Evolutionary conservation across 2,113 vertebrate species (phyloP).

Genomic region (human): GRCh38 chr16:65145001-65145500

Average conservation of each 20-base stretch:
- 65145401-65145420: conserved; percentile 27
- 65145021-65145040: conserved; percentile 74
- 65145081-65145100: conserved; percentile 79
- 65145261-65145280: conserved; percentile 59
- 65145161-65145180: conserved; percentile 62
- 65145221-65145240: conserved; percentile 32
- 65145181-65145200: conserved; percentile 6
- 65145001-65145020: conserved; percentile 35
- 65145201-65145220: neutral
- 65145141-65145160: conserved; percentile 50
- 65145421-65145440: neutral
- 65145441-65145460: neutral
- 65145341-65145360: conserved; percentile 58
- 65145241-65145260: conserved; percentile 61
- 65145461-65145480: neutral
- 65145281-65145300: conserved; percentile 23
- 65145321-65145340: conserved; percentile 60
- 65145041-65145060: conserved; percentile 79
- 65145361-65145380: conserved; percentile 67
- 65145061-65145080: conserved; percentile 77
- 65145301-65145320: conserved; percentile 56
- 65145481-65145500: neutral
- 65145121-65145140: conserved; percentile 69
- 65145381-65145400: conserved; percentile 12
- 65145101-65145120: conserved; percentile 76